Evolutionary conservation across 2,797 vertebrate genomes (phyloP).

Genomic region (Hydrophis major): DNA sequence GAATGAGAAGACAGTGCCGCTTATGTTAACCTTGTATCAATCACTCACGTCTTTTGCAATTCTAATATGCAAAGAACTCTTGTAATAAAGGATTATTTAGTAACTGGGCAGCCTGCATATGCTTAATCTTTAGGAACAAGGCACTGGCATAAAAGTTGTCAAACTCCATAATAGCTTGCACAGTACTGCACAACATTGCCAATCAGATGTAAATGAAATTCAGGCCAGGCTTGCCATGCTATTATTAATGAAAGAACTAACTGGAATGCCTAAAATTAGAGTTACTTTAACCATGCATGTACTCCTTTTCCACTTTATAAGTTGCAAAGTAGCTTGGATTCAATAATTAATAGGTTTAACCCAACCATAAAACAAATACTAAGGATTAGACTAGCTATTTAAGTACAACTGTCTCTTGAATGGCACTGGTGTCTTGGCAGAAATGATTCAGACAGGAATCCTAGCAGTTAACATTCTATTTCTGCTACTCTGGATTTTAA

Average conservation of each 20-base stretch:
- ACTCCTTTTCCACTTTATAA: background rate
- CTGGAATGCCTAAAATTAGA: background rate
- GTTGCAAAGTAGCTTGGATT: background rate
- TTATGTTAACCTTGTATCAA: background rate
- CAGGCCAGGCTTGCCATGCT: background rate
- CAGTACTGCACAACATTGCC: background rate
- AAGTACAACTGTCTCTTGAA: background rate
- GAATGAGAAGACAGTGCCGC: background rate
- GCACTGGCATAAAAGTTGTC: background rate
- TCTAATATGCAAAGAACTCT: accelerated
- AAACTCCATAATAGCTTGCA: background rate
- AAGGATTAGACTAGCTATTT: background rate
- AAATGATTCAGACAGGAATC: background rate
- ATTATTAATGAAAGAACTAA: background rate
- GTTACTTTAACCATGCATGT: background rate
- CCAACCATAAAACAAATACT: background rate
- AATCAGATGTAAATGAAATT: background rate
- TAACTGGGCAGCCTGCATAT: background rate
- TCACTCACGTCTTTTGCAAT: background rate
- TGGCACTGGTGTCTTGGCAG: background rate
- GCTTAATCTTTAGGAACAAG: background rate
- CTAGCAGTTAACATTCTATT: background rate
- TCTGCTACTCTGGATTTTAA: background rate
- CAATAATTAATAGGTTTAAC: background rate
- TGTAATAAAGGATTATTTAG: background rate